Conservation (phyloP, 2,888 invertebrate species). For the Scrobipalpa atriplicella region DNA sequence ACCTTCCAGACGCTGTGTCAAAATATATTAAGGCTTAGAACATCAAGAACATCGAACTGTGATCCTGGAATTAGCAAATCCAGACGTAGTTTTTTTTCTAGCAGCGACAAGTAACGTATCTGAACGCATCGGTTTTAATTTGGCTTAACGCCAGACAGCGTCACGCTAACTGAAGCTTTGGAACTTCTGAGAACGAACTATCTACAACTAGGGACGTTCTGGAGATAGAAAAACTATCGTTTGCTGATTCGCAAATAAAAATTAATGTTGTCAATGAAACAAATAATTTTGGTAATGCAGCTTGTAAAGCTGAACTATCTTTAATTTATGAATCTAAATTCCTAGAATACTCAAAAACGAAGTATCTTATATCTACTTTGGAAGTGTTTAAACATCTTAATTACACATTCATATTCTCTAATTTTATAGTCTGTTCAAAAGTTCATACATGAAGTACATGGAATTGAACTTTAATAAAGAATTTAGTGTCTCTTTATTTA, state of each 20-base stretch:
- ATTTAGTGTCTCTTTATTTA: no score
- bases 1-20: no score
- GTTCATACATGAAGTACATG: no score
- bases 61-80: constrained; percentile 1
- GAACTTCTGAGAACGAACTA: constrained; percentile 41
- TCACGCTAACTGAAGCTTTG: constrained; percentile 39
- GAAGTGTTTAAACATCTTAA: no score
- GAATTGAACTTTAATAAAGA: no score
- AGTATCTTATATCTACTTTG: no score
- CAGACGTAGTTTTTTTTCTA: background rate
- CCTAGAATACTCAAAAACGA: no score
- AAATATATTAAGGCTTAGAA: background rate
- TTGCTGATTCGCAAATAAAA: background rate
- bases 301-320: no score
- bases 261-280: background rate
- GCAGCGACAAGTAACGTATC: constrained; percentile 19
- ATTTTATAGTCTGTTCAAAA: no score
- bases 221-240: background rate
- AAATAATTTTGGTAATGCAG: background rate
- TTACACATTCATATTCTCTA: no score
- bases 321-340: no score
- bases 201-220: background rate
- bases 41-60: background rate
- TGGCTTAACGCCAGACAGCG: constrained; percentile 36
- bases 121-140: constrained; percentile 32